These are phyloP conservation scores for Zapornia atra DNA, from an alignment of 2,113 vertebrate genomes.

Conservation along the genomic window DNA sequence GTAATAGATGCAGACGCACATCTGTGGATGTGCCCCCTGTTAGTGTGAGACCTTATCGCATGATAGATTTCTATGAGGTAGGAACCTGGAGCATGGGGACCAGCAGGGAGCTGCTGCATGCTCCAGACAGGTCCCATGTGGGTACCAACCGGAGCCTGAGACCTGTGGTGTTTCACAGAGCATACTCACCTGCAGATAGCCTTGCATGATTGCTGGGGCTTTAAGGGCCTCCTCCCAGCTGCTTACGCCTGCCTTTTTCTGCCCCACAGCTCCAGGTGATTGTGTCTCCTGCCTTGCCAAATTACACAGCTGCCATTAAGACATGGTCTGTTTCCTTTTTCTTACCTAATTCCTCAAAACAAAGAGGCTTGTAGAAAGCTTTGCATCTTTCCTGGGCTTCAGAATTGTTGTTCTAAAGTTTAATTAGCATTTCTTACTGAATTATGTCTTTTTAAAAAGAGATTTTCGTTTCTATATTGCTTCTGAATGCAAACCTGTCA, in stretches of 20 bases:
- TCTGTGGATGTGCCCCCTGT: not conserved
- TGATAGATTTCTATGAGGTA: not conserved
- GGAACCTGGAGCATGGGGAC: accelerated
- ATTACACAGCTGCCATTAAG: not conserved
- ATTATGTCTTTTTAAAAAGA: not conserved
- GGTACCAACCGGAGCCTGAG: not conserved
- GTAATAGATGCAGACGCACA: not conserved
- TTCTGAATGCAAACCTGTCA: not conserved
- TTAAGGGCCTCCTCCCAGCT: not conserved
- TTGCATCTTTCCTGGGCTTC: not conserved
- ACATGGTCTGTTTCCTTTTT: not conserved
- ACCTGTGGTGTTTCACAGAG: no score
- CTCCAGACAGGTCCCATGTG: not conserved
- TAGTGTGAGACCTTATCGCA: not conserved
- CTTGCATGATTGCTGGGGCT: not conserved
- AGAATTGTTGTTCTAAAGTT: not conserved
- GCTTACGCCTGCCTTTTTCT: not conserved
- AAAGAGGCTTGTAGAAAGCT: not conserved
- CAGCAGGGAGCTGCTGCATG: accelerated
- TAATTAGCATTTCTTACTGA: not conserved
- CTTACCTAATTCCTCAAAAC: not conserved
- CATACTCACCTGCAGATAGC: accelerated
- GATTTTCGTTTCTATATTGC: not conserved
- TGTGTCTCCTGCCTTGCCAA: not conserved
- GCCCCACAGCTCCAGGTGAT: not conserved